Evolutionary conservation across 2,797 vertebrate species (phyloP).

Genomic region (Passerculus sandwichensis): DNA sequence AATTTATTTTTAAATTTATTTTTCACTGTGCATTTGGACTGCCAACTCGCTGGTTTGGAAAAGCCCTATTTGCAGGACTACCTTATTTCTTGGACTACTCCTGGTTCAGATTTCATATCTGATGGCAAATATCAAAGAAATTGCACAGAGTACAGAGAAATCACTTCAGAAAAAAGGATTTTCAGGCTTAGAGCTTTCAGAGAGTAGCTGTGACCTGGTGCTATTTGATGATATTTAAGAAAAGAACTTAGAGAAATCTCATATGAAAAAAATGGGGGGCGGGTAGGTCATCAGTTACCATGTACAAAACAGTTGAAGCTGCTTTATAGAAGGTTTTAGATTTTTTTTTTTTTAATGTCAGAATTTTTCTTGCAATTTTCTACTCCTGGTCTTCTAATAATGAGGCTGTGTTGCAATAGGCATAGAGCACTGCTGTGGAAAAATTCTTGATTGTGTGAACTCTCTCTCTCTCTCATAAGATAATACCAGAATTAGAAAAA

Average conservation of each 20-base stretch:
- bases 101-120: background rate
- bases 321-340: background rate
- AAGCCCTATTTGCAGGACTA: background rate
- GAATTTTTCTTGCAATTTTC: background rate
- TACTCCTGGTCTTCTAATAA: background rate
- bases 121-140: background rate
- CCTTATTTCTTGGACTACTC: background rate
- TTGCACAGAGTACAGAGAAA: background rate
- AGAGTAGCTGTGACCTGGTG: background rate
- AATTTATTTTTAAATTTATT: background rate
- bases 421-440: background rate
- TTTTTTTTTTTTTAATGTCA: background rate
- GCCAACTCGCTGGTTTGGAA: background rate
- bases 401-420: background rate
- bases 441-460: background rate
- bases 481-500: slow-evolving; percentile 22
- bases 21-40: background rate
- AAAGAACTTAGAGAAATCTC: background rate
- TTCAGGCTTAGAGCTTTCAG: background rate
- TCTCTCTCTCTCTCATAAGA: background rate
- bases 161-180: background rate
- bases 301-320: background rate
- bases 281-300: background rate
- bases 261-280: background rate
- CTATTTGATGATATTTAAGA: background rate